Evolutionary conservation across 2,113 vertebrate species (phyloP), one percentile per base, ranked within the genome.

Genomic region (Varanus komodoensis): DNA sequence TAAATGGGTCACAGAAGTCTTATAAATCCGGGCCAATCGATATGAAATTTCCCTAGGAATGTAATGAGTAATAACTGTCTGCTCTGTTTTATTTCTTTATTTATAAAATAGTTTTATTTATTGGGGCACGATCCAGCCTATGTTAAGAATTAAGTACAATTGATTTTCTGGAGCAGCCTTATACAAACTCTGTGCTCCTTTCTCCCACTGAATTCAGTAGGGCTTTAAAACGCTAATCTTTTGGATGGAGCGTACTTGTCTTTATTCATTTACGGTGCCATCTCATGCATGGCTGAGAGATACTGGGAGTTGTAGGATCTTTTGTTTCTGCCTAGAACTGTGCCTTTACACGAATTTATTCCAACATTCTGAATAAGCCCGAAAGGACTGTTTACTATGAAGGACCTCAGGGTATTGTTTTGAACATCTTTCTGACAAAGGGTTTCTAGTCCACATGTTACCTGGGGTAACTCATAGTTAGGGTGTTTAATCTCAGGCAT

Each of bases 1-100:
- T 73, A 32, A 86, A 86, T 54, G 19, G 50, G 50, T 73, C 48
- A 54, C 74, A 32, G 81, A 67, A 69, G 64, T 54, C 69, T 74
- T 74, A 73, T 74, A 52, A 86, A 86, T 86, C 50, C 48, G 74
- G 69, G 69, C 3, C 84, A 74, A 86, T 86, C 68, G 14, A 74
- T 73, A 17, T 4, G 32, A 86, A 54, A 73, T 74, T 86, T 54
- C 44, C 69, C 69, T 52, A 32, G 44, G 19, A 34, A 73, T n/a
- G 32, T n/a, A 57, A 34, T 74, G 32, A n/a, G 50, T 54, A 86
- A 73, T 73, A 48, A 44, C 69, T 86, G 48, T 54, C 52, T 29
- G 50, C 7, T 86, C 23, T 1, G 7, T 61, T 86, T 84, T 69
- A 68, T 48, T 83, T 82, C n/a, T 82, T 82, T 57, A 61, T n/a